Evolutionary conservation across 2,797 vertebrate genomes (phyloP).

Genomic region (Hemitrygon akajei): DNA sequence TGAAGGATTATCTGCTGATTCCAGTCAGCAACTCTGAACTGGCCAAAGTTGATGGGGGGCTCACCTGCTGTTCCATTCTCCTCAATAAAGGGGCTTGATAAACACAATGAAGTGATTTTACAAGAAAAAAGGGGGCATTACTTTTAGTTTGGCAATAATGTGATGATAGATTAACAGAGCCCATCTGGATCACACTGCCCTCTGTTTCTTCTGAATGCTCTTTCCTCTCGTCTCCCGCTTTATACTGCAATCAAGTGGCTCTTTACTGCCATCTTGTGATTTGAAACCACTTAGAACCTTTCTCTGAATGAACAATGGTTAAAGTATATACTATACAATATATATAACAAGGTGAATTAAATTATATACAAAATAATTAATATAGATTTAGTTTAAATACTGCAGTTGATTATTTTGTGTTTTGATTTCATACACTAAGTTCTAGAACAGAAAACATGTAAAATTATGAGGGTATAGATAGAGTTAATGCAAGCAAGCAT

Average conservation of each 20-base stretch:
- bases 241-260: constrained; percentile 52
- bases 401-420: not conserved
- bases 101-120: constrained; percentile 55
- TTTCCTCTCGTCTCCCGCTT: constrained; percentile 65
- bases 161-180: constrained; percentile 50
- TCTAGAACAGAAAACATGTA: not conserved
- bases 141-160: constrained; percentile 49
- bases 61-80: constrained; percentile 84
- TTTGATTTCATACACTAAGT: not conserved
- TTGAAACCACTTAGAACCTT: not conserved
- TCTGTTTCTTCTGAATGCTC: constrained; percentile 49
- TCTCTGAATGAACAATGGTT: not conserved
- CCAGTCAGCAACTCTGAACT: constrained; percentile 74
- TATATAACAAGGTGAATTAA: constrained; percentile 5
- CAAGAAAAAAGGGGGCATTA: constrained; percentile 42
- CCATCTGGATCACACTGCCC: constrained; percentile 44
- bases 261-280: constrained; percentile 47
- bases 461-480: too few species aligned
- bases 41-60: constrained; percentile 77
- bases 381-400: not conserved
- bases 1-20: constrained; percentile 91
- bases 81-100: constrained; percentile 72
- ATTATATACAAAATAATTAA: not conserved
- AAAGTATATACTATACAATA: too few species aligned
- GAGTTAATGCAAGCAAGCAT: too few species aligned